Evolutionary conservation across 2,888 invertebrate species (phyloP).

Genomic region (Operophtera brumata): DNA sequence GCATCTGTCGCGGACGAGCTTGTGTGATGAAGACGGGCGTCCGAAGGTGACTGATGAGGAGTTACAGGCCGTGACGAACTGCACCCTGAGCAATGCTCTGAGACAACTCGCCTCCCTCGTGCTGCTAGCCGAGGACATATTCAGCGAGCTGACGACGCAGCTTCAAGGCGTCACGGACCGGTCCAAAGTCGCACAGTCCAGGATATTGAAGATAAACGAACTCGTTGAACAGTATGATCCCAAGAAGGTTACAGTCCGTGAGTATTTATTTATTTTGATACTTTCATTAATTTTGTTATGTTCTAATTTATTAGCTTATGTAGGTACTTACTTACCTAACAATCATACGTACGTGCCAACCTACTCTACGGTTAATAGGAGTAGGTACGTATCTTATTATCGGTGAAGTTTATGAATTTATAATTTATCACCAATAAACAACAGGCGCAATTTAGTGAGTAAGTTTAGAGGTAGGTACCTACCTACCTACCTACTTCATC

Average conservation of each 20-base stretch:
- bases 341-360: too few species aligned
- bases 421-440: too few species aligned
- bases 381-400: too few species aligned
- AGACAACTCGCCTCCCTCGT: constrained; percentile 92
- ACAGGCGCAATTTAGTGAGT: too few species aligned
- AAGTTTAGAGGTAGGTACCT: too few species aligned
- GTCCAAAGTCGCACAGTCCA: constrained; percentile 85
- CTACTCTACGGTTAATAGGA: too few species aligned
- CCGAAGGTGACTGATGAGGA: constrained; percentile 85
- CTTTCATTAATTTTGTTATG: not conserved
- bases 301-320: not conserved
- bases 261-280: constrained; percentile 75
- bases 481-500: not conserved
- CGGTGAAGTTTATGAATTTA: not conserved
- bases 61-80: constrained; percentile 92
- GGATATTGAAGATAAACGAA: constrained; percentile 85
- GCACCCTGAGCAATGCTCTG: constrained; percentile 90
- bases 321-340: not conserved
- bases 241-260: constrained; percentile 95
- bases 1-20: constrained; percentile 85
- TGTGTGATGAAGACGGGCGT: constrained; percentile 81
- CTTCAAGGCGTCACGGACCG: constrained; percentile 87
- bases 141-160: constrained; percentile 88
- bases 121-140: constrained; percentile 91
- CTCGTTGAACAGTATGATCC: constrained; percentile 89